Percentiles rank a stretch among this genome's conserved stretches.
phyloP scores from a whole-genome alignment of 2,797 vertebrate genomes.

The Buphagus erythrorhynchus region DNA sequence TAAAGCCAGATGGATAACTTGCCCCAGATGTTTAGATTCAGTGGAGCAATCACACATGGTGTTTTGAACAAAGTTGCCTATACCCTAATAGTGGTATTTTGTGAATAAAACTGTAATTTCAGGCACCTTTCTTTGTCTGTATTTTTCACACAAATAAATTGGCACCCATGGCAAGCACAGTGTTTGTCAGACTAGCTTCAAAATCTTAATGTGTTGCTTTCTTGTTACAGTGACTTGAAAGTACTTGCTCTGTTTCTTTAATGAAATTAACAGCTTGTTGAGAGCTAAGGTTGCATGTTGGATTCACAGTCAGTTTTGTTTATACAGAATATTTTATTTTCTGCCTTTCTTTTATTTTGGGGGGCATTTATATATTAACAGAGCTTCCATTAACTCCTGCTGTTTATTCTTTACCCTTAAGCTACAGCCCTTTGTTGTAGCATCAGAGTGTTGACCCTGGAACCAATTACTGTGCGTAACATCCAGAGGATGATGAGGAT shows the following conservation, averaged over 20 bases:
- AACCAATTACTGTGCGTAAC: constrained; percentile 47
- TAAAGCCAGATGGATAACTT: constrained; percentile 29
- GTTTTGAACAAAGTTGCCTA: background rate
- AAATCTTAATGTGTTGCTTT: background rate
- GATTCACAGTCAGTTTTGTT: background rate
- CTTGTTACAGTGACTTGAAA: background rate
- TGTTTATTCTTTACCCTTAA: constrained; percentile 57
- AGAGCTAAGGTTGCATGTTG: background rate
- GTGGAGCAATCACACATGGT: background rate
- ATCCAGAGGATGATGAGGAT: constrained; percentile 4
- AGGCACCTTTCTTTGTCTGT: background rate
- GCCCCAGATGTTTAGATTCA: constrained; percentile 33
- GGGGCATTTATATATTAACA: background rate
- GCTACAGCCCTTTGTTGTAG: constrained; percentile 43
- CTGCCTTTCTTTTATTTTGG: background rate
- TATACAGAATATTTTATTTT: constrained; percentile 1
- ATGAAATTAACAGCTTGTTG: constrained; percentile 17
- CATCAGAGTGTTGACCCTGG: constrained; percentile 52
- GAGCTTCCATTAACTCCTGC: constrained; percentile 29
- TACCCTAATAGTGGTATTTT: background rate
- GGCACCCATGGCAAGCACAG: background rate
- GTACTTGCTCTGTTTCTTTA: background rate
- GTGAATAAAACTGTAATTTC: background rate
- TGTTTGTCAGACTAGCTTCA: background rate
- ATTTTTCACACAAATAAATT: background rate